A percentile compares a stretch with the other conserved stretches of the same genome.
Conservation (phyloP, 2,888 invertebrate genomes). For the Agonum fuliginosum region DNA sequence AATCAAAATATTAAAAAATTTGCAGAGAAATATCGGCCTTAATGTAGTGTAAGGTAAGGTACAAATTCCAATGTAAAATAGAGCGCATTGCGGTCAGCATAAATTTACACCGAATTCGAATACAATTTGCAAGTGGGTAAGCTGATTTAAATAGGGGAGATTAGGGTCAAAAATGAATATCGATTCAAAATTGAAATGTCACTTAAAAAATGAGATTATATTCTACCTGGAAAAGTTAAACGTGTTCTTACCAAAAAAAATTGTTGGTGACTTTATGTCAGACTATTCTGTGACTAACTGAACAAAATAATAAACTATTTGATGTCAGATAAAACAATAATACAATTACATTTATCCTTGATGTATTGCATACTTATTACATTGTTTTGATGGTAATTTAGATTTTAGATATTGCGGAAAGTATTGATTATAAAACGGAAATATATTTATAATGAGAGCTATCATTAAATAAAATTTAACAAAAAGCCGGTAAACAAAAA, state of each 20-base stretch:
- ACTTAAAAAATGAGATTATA: background rate
- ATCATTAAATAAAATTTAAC: too few relatives aligned
- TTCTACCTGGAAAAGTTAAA: too few relatives aligned
- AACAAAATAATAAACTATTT: background rate
- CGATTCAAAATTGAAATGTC: background rate
- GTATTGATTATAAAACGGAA: conserved; percentile 41
- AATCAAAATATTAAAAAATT: too few relatives aligned
- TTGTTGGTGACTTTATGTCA: background rate
- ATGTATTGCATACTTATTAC: background rate
- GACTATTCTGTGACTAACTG: background rate
- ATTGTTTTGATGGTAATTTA: conserved; percentile 8
- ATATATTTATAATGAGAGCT: conserved; percentile 8
- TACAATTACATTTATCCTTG: conserved; percentile 24
- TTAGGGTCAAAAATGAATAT: background rate
- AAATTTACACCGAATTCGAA: background rate
- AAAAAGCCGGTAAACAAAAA: background rate
- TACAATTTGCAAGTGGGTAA: background rate
- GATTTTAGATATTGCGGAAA: conserved; percentile 10
- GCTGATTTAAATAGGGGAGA: background rate
- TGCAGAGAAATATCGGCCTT: too few relatives aligned
- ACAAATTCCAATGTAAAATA: background rate
- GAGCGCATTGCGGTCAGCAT: background rate
- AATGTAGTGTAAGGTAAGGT: background rate
- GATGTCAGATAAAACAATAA: conserved; percentile 8
- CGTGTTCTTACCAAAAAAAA: too few relatives aligned